Evolutionary conservation across 2,797 vertebrate species (phyloP).

Genomic region (Gambusia yucatana): DNA sequence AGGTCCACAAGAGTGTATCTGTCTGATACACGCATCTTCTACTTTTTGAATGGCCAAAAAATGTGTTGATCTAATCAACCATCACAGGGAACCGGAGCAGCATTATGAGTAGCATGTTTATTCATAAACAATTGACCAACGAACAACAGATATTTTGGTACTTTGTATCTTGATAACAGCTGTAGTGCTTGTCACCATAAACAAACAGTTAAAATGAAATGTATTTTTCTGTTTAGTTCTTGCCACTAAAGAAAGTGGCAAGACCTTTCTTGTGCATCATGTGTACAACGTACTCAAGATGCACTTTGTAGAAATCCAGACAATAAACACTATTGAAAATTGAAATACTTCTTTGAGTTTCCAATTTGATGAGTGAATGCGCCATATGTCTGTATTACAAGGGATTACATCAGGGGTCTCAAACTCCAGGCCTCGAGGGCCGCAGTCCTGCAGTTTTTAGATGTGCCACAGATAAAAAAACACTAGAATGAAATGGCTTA

Average conservation of each 20-base stretch:
- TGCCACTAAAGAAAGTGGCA: not conserved
- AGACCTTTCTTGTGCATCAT: no score
- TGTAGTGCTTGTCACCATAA: not conserved
- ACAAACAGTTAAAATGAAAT: not conserved
- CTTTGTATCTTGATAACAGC: not conserved
- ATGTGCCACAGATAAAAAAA: no score
- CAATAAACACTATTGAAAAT: not conserved
- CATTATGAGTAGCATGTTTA: not conserved
- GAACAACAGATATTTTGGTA: not conserved
- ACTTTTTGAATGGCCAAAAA: slow-evolving; percentile 3
- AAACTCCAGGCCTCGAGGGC: no score
- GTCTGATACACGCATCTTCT: slow-evolving; percentile 19
- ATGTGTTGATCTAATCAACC: slow-evolving; percentile 5
- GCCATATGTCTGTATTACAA: not conserved
- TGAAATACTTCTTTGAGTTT: not conserved
- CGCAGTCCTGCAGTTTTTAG: no score
- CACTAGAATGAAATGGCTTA: no score
- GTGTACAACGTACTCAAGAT: no score
- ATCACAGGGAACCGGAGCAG: not conserved
- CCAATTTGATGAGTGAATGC: not conserved
- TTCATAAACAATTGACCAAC: not conserved
- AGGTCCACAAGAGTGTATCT: slow-evolving; percentile 11
- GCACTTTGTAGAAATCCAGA: no score
- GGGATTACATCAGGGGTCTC: no score
- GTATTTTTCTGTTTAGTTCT: not conserved